phyloP scores from a whole-genome alignment of 1,140 invertebrate species.

The Drosophila leontia region DNA sequence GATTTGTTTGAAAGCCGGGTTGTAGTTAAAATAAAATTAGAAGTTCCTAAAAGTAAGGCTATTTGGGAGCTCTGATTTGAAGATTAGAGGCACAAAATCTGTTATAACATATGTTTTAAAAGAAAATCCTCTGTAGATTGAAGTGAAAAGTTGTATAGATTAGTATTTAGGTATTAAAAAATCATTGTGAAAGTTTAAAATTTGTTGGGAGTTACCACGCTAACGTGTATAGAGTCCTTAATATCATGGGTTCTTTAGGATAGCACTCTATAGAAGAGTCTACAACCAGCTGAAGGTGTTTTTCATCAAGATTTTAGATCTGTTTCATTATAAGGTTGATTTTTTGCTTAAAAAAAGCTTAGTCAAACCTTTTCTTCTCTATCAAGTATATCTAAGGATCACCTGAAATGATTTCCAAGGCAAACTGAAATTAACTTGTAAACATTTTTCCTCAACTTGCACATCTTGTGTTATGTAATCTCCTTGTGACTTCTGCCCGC shows the following conservation, averaged over 20 bases:
- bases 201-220: background rate
- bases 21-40: background rate
- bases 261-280: no score
- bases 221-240: background rate
- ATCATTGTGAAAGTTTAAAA: background rate
- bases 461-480: conserved; percentile 1
- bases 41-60: no score
- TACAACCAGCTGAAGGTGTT: no score
- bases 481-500: conserved; percentile 30
- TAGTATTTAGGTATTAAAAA: background rate
- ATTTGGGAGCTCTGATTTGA: background rate
- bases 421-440: background rate
- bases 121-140: background rate
- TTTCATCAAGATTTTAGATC: no score
- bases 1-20: background rate
- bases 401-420: background rate
- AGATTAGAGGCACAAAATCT: background rate
- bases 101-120: background rate
- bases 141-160: background rate
- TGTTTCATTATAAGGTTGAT: background rate
- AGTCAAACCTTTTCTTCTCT: no score
- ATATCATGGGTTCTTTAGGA: background rate
- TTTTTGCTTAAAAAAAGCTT: background rate
- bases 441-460: background rate
- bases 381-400: background rate